Percentiles rank a stretch among this genome's conserved stretches.
phyloP scores from a whole-genome alignment of 2,888 invertebrate species.

The Perithous albicinctus region DNA sequence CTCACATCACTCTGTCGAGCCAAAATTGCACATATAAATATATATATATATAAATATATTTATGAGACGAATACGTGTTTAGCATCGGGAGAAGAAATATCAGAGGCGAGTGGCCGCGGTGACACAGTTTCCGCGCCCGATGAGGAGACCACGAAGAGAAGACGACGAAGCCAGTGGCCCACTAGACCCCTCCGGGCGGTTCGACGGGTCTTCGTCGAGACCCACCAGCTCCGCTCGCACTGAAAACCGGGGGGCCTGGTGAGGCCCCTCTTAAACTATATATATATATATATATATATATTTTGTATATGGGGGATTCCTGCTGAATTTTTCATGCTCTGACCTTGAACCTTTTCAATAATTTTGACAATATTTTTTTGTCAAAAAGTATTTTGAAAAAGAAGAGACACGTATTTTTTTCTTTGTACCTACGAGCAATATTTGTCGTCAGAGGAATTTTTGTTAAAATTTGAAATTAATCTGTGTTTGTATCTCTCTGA shows the following conservation, averaged over 20 bases:
- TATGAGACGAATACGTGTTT: constrained; percentile 6
- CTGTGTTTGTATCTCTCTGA: no score
- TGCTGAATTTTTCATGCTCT: no score
- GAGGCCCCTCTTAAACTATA: neutral
- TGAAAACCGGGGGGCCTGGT: neutral
- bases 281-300: neutral
- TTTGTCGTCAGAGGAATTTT: no score
- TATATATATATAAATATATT: neutral
- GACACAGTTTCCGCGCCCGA: constrained; percentile 71
- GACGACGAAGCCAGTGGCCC: constrained; percentile 39
- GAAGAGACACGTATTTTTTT: no score
- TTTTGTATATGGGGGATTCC: neutral
- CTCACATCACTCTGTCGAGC: neutral
- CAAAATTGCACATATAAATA: neutral
- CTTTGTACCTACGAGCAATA: no score
- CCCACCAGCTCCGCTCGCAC: constrained; percentile 8
- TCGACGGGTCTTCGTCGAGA: constrained; percentile 5
- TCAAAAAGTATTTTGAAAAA: no score
- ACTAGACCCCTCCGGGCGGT: constrained; percentile 53
- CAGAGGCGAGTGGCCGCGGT: constrained; percentile 46
- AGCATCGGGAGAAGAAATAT: neutral
- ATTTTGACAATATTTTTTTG: no score
- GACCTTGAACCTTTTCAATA: no score
- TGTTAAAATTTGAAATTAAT: no score
- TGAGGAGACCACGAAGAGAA: constrained; percentile 8